These are phyloP conservation scores for Leptocoma aspasia DNA, from an alignment of 2,113 vertebrate genomes.

Conservation along the genomic window DNA sequence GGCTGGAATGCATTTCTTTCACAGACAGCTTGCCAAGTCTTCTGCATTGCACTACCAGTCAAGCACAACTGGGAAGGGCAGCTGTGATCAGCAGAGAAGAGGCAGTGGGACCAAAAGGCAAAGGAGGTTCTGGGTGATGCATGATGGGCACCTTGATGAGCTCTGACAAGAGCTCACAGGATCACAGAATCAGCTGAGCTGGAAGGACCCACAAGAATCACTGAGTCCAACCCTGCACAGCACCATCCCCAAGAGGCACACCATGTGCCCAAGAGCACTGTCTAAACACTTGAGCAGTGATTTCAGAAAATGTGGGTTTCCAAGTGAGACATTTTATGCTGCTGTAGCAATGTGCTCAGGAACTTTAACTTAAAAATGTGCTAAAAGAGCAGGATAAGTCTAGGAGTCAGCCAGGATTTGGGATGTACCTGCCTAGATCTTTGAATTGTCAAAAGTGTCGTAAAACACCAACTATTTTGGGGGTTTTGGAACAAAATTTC, in stretches of 20 bases:
- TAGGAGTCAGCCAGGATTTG: neutral
- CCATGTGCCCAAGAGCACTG: neutral
- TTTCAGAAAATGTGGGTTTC: neutral
- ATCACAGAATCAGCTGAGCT: neutral
- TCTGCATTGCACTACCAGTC: neutral
- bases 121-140: neutral
- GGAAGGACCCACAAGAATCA: neutral
- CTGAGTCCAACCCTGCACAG: fast-evolving
- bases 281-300: neutral
- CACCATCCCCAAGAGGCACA: neutral
- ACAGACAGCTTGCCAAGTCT: neutral
- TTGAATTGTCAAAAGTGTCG: neutral
- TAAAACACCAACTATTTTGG: neutral
- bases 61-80: neutral
- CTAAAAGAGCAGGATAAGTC: neutral
- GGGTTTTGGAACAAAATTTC: neutral
- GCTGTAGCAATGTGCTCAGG: neutral
- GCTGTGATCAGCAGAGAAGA: neutral
- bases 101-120: neutral
- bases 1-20: neutral
- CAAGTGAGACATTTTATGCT: neutral
- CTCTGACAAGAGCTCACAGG: neutral
- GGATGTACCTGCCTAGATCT: neutral
- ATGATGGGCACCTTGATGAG: fast-evolving
- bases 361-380: neutral